Percentiles rank a stretch among this genome's conserved stretches.
Conservation (phyloP, 2,888 invertebrate genomes). For the Amphipyra tragopoginis region DNA sequence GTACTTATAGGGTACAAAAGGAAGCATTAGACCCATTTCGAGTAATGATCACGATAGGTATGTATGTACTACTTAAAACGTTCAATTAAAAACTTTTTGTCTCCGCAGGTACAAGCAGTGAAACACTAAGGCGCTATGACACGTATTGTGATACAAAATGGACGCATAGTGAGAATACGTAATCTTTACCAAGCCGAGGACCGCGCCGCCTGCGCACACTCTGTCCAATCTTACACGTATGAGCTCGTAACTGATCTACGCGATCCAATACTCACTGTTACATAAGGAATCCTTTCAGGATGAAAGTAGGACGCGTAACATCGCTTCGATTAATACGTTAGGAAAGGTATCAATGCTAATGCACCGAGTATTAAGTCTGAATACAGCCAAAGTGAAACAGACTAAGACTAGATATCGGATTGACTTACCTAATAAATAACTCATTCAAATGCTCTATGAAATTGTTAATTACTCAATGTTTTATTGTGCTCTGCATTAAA, state of each 20-base stretch:
- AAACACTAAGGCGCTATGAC: conserved; percentile 67
- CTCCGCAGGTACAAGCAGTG: conserved; percentile 48
- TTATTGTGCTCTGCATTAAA: conserved; percentile 39
- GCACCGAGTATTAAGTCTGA: conserved; percentile 55
- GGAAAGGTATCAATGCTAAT: conserved; percentile 43
- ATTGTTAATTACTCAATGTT: conserved; percentile 47
- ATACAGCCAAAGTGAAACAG: conserved; percentile 62
- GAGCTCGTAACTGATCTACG: conserved; percentile 45
- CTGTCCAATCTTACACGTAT: conserved; percentile 34
- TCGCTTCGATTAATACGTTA: conserved; percentile 39
- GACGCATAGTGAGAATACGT: conserved; percentile 79
- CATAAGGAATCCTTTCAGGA: conserved; percentile 49
- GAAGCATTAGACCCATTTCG: too few relatives aligned
- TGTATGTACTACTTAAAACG: too few relatives aligned
- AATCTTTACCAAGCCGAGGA: conserved; percentile 59
- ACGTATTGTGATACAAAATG: conserved; percentile 80
- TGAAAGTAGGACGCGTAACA: conserved; percentile 48
- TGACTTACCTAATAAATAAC: conserved; percentile 46
- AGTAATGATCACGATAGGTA: too few relatives aligned
- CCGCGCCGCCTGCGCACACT: conserved; percentile 56
- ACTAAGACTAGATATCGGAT: conserved; percentile 58
- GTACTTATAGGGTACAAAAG: too few relatives aligned
- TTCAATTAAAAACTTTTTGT: neutral
- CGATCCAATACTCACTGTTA: conserved; percentile 48
- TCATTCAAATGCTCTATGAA: conserved; percentile 28